Conservation (phyloP, 2,888 invertebrate species). For the Sipunculus nudus region DNA sequence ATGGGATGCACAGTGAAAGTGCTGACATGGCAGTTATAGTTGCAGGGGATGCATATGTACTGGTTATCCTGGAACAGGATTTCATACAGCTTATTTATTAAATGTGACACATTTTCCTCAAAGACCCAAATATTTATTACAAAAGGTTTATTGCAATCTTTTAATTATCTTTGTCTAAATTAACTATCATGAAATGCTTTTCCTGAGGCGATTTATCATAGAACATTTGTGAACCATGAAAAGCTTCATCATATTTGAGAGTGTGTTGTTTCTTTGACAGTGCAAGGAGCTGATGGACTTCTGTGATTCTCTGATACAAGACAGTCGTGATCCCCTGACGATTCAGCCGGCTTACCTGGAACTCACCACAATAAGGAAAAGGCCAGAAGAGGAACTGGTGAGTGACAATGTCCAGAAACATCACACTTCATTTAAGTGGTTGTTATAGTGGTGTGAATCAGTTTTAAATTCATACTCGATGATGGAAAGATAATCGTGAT, state of each 20-base stretch:
- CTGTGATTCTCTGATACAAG: constrained; percentile 83
- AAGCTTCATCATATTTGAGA: background rate
- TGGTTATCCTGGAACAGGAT: no score
- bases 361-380: constrained; percentile 84
- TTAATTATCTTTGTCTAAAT: background rate
- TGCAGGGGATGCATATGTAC: no score
- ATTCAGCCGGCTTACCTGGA: constrained; percentile 92
- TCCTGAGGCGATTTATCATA: no score
- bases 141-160: background rate
- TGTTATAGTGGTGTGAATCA: no score
- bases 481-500: no score
- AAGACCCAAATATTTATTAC: background rate
- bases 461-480: no score
- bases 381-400: constrained; percentile 82
- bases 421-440: constrained; percentile 3
- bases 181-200: background rate
- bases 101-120: background rate
- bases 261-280: constrained; percentile 69
- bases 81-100: background rate
- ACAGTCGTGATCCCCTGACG: constrained; percentile 87
- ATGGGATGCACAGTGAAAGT: no score
- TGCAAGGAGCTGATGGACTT: constrained; percentile 76
- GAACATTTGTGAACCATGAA: background rate
- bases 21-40: no score
- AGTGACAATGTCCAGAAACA: constrained; percentile 38